Evolutionary conservation across 2,113 vertebrate species (phyloP).

Genomic region (Ammodramus savannarum): DNA sequence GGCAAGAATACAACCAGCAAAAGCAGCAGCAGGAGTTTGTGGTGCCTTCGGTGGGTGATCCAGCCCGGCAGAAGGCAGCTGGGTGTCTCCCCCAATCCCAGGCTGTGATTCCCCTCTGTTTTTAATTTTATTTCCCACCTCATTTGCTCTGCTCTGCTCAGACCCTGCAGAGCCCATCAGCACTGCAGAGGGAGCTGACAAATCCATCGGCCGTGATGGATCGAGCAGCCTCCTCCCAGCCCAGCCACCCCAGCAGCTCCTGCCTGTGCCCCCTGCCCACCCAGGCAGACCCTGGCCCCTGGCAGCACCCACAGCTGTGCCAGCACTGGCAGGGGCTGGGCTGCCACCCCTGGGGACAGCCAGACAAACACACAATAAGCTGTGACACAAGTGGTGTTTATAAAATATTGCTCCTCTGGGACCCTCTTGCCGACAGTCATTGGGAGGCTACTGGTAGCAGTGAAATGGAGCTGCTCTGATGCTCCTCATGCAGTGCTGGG

Average conservation of each 20-base stretch:
- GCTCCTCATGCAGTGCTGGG: background rate
- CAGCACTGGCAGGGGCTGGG: background rate
- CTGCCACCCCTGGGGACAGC: background rate
- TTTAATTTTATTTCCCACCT: conserved; percentile 51
- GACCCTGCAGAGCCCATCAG: conserved; percentile 1
- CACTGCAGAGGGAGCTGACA: background rate
- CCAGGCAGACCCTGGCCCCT: background rate
- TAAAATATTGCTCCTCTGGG: conserved; percentile 28
- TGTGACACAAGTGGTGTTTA: conserved; percentile 13
- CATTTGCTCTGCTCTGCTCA: conserved; percentile 24
- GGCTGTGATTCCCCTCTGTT: background rate
- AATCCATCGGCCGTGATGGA: background rate
- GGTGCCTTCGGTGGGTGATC: background rate
- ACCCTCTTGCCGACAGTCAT: background rate
- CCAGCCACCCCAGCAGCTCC: background rate
- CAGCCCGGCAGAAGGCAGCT: background rate
- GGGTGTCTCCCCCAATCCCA: background rate
- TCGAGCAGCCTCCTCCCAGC: background rate
- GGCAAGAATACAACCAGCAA: background rate
- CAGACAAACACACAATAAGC: conserved; percentile 5
- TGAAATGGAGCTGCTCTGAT: background rate
- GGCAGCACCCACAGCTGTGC: background rate
- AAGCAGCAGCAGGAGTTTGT: background rate
- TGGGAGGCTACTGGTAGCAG: background rate
- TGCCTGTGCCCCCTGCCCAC: background rate